Conservation (phyloP, 2,888 invertebrate species). For the Perithous albicinctus region DNA sequence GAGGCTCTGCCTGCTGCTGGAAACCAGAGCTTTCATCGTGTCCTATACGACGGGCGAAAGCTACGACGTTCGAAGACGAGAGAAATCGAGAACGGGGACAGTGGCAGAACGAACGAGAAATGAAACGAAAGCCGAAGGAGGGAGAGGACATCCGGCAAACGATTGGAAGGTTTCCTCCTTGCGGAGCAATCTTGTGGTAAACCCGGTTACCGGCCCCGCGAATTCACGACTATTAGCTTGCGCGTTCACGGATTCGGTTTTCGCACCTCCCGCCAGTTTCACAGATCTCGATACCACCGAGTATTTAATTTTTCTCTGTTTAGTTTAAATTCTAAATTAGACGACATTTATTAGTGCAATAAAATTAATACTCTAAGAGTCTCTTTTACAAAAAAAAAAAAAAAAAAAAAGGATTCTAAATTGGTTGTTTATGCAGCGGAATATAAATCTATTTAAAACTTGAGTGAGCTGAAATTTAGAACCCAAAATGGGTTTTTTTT, state of each 20-base stretch:
- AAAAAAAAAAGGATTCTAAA: neutral
- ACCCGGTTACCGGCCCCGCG: constrained; percentile 82
- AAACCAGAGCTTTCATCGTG: constrained; percentile 13
- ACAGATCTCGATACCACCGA: constrained; percentile 41
- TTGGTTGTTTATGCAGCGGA: neutral
- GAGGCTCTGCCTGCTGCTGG: constrained; percentile 12
- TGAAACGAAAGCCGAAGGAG: constrained; percentile 65
- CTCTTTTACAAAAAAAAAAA: neutral
- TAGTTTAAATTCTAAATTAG: neutral
- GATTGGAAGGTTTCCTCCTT: constrained; percentile 84
- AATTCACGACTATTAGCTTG: constrained; percentile 78
- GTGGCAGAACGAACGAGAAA: constrained; percentile 55
- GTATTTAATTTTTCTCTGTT: neutral
- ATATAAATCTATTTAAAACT: neutral
- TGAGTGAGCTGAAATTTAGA: neutral
- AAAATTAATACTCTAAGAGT: neutral
- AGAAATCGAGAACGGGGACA: constrained; percentile 9
- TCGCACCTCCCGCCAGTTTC: constrained; percentile 36
- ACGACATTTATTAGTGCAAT: neutral
- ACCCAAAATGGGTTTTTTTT: no score
- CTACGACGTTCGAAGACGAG: constrained; percentile 46
- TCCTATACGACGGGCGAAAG: constrained; percentile 23
- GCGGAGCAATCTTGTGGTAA: constrained; percentile 84
- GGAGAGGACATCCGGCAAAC: constrained; percentile 83
- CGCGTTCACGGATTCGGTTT: constrained; percentile 53